Evolutionary conservation across 1,140 invertebrate genomes (phyloP), one percentile per base, ranked within the genome.

Genomic region (Megalonaias nervosa): DNA sequence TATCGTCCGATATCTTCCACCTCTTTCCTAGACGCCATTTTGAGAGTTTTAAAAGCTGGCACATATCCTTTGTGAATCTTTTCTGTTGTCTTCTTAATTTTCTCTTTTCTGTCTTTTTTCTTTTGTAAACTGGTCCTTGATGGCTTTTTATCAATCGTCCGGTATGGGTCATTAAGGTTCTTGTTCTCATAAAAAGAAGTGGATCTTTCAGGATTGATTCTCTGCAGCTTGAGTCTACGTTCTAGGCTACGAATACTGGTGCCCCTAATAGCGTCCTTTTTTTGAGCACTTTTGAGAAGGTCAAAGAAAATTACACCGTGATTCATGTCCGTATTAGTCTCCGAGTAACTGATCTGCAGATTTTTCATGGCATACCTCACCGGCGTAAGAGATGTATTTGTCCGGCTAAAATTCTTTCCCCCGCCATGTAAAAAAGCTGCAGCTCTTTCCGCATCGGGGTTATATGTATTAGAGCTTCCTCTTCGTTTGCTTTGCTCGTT

Each of bases 151-250:
- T 12, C 59, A n/a, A 64, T 57, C 17, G 66, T 72, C 11, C 57
- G 71, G 58, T 67, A 78, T 13, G 76, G 76, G 31, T 78, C 76
- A 31, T 57, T 57, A 59, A 78, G 26, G 17, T 69, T 55, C 60
- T 78, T 78, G 21, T 78, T 16, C 17, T 78, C 76, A 61, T 78
- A 78, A 61, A 61, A 78, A 14, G 76, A 73, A n/a, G 76, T 78
- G 16, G 76, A 67, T 19, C 61, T 57, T n/a, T 69, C 59, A 19
- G 76, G 76, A 31, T 78, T 74, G 57, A 73, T 62, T 21, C 76
- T 23, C 31, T 74, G 60, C 16, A 16, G 23, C 17, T 72, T 60
- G 15, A 78, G 26, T 26, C 76, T 58, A 12, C 71, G 76, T 67
- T 78, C 76, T 15, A 78, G 73, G 11, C 67, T 48, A 9, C 26